Percentiles rank a stretch among this genome's conserved stretches.
Conservation (phyloP, 2,888 invertebrate species). For the Lapara coniferarum region DNA sequence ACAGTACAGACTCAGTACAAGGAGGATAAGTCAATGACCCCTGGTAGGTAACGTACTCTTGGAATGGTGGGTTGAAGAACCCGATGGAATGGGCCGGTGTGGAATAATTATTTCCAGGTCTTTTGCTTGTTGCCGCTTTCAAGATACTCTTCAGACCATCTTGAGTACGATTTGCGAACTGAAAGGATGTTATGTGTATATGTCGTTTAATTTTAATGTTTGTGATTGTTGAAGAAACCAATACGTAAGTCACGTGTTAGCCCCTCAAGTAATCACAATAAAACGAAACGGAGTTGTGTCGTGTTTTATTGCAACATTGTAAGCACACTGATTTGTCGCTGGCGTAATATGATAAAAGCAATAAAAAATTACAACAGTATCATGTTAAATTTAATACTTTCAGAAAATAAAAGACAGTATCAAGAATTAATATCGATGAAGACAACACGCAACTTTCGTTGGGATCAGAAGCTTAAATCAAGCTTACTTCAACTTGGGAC, state of each 20-base stretch:
- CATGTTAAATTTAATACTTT: background rate
- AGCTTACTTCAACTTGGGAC: background rate
- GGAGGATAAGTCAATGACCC: constrained; percentile 68
- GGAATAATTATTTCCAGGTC: constrained; percentile 28
- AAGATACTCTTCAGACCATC: constrained; percentile 51
- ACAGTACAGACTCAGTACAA: constrained; percentile 65
- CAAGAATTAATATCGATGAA: background rate
- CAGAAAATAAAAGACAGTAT: background rate
- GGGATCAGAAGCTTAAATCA: background rate
- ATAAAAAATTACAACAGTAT: background rate
- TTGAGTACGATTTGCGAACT: constrained; percentile 59
- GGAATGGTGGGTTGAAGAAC: constrained; percentile 59
- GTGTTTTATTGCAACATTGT: too few species aligned
- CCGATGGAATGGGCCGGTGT: constrained; percentile 42
- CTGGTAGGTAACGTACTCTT: constrained; percentile 64
- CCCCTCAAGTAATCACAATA: too few species aligned
- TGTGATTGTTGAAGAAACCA: too few species aligned
- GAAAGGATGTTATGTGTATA: constrained; percentile 37
- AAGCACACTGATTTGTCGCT: too few species aligned
- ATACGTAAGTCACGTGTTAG: too few species aligned
- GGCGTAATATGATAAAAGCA: background rate
- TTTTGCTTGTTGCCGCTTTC: constrained; percentile 25
- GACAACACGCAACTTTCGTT: background rate
- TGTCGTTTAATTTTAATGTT: too few species aligned
- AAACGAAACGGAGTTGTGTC: too few species aligned